These are phyloP conservation scores for Antheraea yamamai DNA, from an alignment of 2,888 invertebrate genomes.

Conservation along the genomic window DNA sequence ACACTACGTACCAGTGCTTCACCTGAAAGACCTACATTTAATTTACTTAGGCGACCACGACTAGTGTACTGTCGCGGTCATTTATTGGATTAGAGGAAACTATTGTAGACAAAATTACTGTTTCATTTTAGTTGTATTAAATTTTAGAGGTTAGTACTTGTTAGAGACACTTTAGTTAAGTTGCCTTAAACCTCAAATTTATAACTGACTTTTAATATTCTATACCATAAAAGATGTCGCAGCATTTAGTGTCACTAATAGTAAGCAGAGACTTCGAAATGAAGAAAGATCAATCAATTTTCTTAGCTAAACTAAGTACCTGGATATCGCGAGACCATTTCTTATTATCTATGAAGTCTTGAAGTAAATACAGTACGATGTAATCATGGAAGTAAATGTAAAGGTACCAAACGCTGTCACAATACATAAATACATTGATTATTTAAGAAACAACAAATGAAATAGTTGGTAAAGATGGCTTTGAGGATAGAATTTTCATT, in stretches of 20 bases:
- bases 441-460: no score
- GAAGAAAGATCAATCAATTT: neutral
- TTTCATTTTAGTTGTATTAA: neutral
- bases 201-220: neutral
- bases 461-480: no score
- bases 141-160: neutral
- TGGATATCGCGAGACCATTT: no score
- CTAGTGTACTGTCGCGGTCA: neutral
- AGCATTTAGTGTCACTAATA: neutral
- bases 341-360: no score
- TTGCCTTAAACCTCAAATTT: neutral
- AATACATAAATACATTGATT: no score
- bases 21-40: conserved; percentile 13
- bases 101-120: neutral
- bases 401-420: no score
- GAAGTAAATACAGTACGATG: no score
- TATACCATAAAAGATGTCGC: neutral
- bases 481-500: no score
- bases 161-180: neutral
- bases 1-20: conserved; percentile 13
- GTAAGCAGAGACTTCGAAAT: neutral
- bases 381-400: no score
- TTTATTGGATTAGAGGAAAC: neutral
- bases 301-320: no score
- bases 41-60: conserved; percentile 16